Conservation (phyloP, 1,140 invertebrate genomes). For the Tetragnatha versicolor region DNA sequence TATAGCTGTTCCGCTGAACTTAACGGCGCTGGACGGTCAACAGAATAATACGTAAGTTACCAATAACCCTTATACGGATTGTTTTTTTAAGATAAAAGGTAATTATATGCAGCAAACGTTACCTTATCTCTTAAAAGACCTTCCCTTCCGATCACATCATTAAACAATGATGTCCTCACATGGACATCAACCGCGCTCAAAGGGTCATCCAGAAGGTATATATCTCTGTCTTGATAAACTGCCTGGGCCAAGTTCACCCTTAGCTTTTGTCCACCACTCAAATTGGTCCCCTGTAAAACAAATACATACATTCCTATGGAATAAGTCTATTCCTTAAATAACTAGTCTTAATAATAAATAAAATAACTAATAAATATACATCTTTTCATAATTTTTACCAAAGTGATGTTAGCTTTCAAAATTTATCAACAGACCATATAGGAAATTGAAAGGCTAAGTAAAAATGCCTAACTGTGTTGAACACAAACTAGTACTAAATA, state of each 20-base stretch:
- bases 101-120: background rate
- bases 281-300: constrained; percentile 55
- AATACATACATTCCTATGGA: too few species aligned
- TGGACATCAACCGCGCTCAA: constrained; percentile 52
- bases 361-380: too few species aligned
- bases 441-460: too few species aligned
- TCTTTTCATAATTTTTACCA: too few species aligned
- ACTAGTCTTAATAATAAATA: too few species aligned
- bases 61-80: background rate
- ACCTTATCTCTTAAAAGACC: constrained; percentile 55
- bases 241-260: constrained; percentile 58
- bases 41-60: background rate
- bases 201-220: constrained; percentile 66
- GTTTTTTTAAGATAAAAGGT: background rate
- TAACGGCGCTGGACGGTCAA: background rate
- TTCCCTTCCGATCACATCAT: constrained; percentile 63
- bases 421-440: too few species aligned
- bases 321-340: too few species aligned
- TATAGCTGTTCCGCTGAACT: background rate
- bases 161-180: constrained; percentile 62
- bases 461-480: too few species aligned
- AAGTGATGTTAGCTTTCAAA: too few species aligned
- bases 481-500: too few species aligned
- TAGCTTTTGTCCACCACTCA: constrained; percentile 60
- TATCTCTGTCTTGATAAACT: constrained; percentile 60